phyloP scores from a whole-genome alignment of 2,888 invertebrate species.

The Melanargia galathea region DNA sequence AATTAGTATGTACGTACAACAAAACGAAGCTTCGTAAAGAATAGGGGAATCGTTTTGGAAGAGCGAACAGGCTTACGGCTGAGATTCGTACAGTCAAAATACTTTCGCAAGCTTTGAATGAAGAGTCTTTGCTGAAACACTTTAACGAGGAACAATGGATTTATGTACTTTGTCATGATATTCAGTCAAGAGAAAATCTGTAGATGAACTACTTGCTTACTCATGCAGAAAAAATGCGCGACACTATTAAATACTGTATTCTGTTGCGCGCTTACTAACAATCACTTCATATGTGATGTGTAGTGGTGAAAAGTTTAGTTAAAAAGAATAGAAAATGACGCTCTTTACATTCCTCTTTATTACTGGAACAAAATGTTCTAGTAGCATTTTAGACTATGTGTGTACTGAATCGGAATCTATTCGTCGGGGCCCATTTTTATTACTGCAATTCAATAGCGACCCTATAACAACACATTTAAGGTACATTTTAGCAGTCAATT shows the following conservation, averaged over 20 bases:
- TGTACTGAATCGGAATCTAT: slow-evolving; percentile 28
- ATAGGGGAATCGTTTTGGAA: slow-evolving; percentile 14
- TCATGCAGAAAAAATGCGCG: too few relatives aligned
- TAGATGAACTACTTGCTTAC: too few relatives aligned
- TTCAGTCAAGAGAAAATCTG: too few relatives aligned
- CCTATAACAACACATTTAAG: background rate
- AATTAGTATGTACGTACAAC: slow-evolving; percentile 19
- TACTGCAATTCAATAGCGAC: background rate
- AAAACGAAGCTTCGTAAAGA: slow-evolving; percentile 12
- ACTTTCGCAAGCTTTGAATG: background rate
- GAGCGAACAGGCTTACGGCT: background rate
- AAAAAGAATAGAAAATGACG: slow-evolving; percentile 17
- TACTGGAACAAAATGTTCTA: slow-evolving; percentile 31
- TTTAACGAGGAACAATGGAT: background rate
- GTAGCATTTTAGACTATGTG: slow-evolving; percentile 25
- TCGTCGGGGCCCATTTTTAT: background rate
- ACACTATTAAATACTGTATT: too few relatives aligned
- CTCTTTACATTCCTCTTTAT: slow-evolving; percentile 25
- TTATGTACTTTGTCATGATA: too few relatives aligned
- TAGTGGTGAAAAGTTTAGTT: background rate
- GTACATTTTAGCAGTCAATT: slow-evolving; percentile 14
- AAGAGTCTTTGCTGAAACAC: background rate
- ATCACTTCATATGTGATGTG: background rate
- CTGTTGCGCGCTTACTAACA: background rate
- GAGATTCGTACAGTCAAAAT: background rate